Conservation (phyloP, 1,140 invertebrate species). For the Vollenhovia emeryi region DNA sequence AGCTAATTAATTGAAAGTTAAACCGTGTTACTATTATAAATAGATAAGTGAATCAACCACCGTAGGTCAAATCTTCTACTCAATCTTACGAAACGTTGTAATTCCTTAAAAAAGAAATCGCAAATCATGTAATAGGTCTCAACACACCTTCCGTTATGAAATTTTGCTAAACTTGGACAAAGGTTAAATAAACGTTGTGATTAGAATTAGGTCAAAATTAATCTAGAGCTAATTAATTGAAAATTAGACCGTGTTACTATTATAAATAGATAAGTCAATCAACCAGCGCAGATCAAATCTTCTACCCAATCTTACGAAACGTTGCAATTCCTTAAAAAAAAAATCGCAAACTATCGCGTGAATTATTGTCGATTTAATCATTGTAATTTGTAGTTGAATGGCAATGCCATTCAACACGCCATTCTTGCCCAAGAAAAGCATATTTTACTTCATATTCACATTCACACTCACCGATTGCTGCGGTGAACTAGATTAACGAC, state of each 20-base stretch:
- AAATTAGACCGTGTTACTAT: too few species aligned
- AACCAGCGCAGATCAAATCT: not conserved
- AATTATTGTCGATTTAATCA: slow-evolving; percentile 23
- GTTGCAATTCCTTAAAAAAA: not conserved
- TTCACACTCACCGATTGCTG: not conserved
- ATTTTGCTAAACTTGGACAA: too few species aligned
- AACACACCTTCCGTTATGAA: too few species aligned
- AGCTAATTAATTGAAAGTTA: too few species aligned
- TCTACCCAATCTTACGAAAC: not conserved
- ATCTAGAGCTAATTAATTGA: too few species aligned
- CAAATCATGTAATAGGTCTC: too few species aligned
- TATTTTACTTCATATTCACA: not conserved
- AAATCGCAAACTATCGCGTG: not conserved
- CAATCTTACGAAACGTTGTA: not conserved
- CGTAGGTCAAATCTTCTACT: not conserved
- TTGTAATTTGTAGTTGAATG: not conserved
- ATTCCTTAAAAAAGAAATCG: not conserved
- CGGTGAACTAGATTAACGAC: not conserved
- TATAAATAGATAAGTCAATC: not conserved
- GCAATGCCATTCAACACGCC: not conserved
- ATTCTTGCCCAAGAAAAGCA: not conserved
- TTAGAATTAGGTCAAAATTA: too few species aligned
- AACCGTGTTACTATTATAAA: not conserved
- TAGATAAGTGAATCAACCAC: not conserved
- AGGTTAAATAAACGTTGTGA: not conserved